Base-by-base conservation (phyloP, 2,797 vertebrate genomes). In the Cercopithecus hamlyni region DNA sequence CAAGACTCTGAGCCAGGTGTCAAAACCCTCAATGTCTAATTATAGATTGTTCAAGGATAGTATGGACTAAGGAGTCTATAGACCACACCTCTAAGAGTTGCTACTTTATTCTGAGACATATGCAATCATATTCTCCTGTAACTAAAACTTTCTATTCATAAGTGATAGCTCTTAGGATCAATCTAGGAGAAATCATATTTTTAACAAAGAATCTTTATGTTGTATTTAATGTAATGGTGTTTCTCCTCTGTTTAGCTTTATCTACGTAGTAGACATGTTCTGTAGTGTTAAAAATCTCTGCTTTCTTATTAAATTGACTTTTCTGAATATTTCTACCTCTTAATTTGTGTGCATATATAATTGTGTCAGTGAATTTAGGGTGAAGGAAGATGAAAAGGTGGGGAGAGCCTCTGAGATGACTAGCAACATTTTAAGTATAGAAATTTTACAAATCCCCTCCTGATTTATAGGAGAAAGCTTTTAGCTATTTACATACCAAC, bases 91-190 rank as follows among this genome's bases (percentile, higher is more conserved):
- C 50, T 76, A 75, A 48, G 76, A 94, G 76, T 87, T 90, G 12
- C 58, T 83, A 27, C 30, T 92, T 96, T 82, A 76, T 85, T 97
- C 64, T 85, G 39, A 92, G 73, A 93, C 72, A 91, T 45, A 61
- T 22, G 9, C 30, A 58, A 36, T 50, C 61, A 33, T 89, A 30
- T 43, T n/a, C 30, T 88, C 24, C n/a, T 52, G 15, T 79, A 84
- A 75, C 39, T 67, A 75, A 87, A 75, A 61, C 26, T 79, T 73
- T 12, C 36, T 81, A 17, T 77, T 77, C 72, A 41, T 82, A 79
- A 70, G 30, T 19, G 22, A 43, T n/a, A 83, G 5, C 86, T 61
- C 24, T 84, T 76, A 88, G 50, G 5, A 39, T 86, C 8, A 72
- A 70, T 26, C 7, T 57, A 26, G 33, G 52, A 93, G 48, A 11